Evolutionary conservation across 2,888 invertebrate species (phyloP), one percentile per base, ranked within the genome.

Genomic region (Aleiodes testaceus): DNA sequence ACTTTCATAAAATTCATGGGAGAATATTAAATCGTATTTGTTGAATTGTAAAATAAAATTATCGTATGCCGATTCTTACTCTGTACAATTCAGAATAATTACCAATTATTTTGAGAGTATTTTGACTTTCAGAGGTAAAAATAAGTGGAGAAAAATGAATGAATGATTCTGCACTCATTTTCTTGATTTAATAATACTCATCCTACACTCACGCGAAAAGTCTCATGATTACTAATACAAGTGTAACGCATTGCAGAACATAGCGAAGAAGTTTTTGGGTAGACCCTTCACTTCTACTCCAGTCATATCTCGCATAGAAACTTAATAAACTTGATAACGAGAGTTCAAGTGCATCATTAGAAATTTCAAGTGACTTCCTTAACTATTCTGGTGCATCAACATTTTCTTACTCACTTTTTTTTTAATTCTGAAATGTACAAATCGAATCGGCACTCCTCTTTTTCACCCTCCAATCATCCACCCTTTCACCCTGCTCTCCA

Each of bases 21-120:
- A 81, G 81, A 81, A 81, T 82, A 82, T 82, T 81, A 79, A 78
- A 83, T 81, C 80, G 79, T 79, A 82, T 78, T 26, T 26, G 5
- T 5, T 26, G 26, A 77, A 59, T 16, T 14, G 36, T 30, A 55
- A 30, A 36, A 18, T 18, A 16, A 18, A 18, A 18, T 59, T 11
- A 36, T 36, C 9, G 76, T 77, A 81, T 80, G 78, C 80, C 79
- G 79, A 82, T 84, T 82, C 78, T 26, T 5, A 26, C 26, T 78
- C 78, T 74, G 73, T 70, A 26, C 65, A 68, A 55, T 68, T 67
- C 61, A 42, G 49, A 14, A 36, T 65, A 36, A 53, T 52, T 44
- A n/a, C n/a, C 42, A 53, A 26, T 26, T 61, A 59, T 49, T 30
- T 18, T n/a, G 14, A 52, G 4, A 22, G 2, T 22, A 26, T 26